Percentiles rank a stretch among this genome's conserved stretches.
These are phyloP conservation scores for Bombus consobrinus DNA, from an alignment of 1,140 invertebrate species.

Conservation along the genomic window DNA sequence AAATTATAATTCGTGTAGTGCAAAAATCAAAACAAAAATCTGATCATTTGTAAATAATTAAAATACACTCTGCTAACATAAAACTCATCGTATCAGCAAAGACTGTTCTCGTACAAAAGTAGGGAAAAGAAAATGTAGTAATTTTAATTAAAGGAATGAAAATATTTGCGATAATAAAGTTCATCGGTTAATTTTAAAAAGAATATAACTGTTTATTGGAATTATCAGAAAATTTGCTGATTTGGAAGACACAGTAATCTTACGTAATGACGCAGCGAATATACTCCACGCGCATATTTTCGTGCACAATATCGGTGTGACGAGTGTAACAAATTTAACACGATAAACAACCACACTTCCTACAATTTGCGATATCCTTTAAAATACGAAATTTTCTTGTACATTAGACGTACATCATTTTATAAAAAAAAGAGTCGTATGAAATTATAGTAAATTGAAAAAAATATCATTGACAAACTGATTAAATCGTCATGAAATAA, in stretches of 20 bases:
- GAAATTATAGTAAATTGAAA: not conserved
- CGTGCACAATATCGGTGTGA: conserved; percentile 35
- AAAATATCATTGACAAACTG: not conserved
- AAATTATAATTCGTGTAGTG: too few species aligned
- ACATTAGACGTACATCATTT: not conserved
- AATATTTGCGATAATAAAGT: not conserved
- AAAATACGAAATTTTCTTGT: not conserved
- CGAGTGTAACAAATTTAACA: conserved; percentile 43
- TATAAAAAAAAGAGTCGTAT: not conserved
- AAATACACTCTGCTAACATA: too few species aligned
- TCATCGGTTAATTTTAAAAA: not conserved
- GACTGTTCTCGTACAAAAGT: too few species aligned
- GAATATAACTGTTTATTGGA: not conserved
- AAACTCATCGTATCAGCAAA: too few species aligned
- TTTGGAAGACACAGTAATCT: conserved; percentile 1
- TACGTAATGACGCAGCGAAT: conserved; percentile 27
- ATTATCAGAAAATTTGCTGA: conserved; percentile 2
- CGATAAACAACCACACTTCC: conserved; percentile 27
- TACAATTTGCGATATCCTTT: conserved; percentile 8
- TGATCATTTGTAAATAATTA: too few species aligned
- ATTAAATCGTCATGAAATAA: not conserved
- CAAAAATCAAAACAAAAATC: too few species aligned
- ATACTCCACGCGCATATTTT: conserved; percentile 29
- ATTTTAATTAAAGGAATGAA: not conserved
- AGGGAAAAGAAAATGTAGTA: not conserved